Evolutionary conservation across 2,113 vertebrate genomes (phyloP), one percentile per base, ranked within the genome.

Genomic region (Dasyprocta punctata): DNA sequence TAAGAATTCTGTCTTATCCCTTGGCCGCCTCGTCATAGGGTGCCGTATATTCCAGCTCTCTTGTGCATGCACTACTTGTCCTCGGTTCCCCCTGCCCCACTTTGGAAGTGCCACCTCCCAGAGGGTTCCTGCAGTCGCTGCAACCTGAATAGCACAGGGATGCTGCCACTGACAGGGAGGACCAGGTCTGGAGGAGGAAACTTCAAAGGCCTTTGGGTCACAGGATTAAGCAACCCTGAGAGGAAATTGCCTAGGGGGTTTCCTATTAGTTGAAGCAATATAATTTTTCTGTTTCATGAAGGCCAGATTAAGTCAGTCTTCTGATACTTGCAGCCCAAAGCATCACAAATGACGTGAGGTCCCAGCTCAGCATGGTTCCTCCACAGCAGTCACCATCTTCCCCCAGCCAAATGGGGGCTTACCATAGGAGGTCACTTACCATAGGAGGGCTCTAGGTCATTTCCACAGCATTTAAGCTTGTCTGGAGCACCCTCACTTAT

Each of bases 381-480:
- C n/a, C n/a, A n/a, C n/a, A n/a, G n/a, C n/a, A 26, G 28, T 38
- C 28, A 13, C 19, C 20, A 0, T 10, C 26, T 9, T 22, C 10
- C 38, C 54, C 38, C 16, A 5, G 38, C 26, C 17, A 33, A 4
- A 5, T 44, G 9, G 28, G 26, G n/a, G n/a, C n/a, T 12, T 73
- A 58, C n/a, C 7, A n/a, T n/a, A n/a, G n/a, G n/a, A n/a, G n/a
- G n/a, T n/a, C n/a, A 24, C 5, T 28, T 30, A 30, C 28, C 16
- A 7, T 3, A 4, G 19, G 3, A 20, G n/a, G 24, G 5, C 24
- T 8, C 6, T 1, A 7, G 2, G 17, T 5, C 52, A 41, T 16
- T 6, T 17, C 7, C 5, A 12, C 28, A 33, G 7, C 26, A 12
- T 30, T 33, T 30, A 3, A 7, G 26, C 17, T 33, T 7, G 30